A percentile compares a stretch with the other conserved stretches of the same genome.
Evolutionary conservation across 2,797 vertebrate genomes (phyloP).

Genomic region (Spinibarbus caldwelli): DNA sequence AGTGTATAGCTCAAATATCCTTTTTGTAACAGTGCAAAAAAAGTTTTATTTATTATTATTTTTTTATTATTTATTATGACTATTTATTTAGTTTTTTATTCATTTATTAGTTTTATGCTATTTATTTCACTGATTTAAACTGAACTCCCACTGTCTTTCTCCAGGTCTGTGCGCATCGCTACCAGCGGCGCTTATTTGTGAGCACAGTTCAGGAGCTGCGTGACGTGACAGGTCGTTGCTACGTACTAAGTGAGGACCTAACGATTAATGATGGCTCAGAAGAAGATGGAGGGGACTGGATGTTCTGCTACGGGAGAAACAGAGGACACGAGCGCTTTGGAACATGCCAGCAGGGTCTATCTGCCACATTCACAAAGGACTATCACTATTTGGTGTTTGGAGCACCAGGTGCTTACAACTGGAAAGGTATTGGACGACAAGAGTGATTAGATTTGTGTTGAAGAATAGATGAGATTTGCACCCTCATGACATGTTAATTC

Average conservation of each 20-base stretch:
- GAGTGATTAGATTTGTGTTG: not conserved
- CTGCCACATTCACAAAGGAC: constrained; percentile 91
- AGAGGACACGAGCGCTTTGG: constrained; percentile 92
- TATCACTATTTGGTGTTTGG: constrained; percentile 94
- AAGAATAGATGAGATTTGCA: not conserved
- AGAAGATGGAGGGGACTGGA: constrained; percentile 88
- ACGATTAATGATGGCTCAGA: constrained; percentile 62
- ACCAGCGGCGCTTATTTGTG: constrained; percentile 83
- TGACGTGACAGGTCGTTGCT: constrained; percentile 92
- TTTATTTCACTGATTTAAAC: not conserved
- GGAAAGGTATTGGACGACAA: constrained; percentile 87
- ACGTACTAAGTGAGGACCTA: constrained; percentile 88
- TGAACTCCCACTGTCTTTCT: not conserved
- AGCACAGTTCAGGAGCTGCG: constrained; percentile 80
- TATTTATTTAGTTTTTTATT: not conserved
- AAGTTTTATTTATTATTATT: no score
- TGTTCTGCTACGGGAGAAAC: constrained; percentile 85
- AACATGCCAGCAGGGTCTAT: constrained; percentile 95
- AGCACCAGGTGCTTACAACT: constrained; percentile 94
- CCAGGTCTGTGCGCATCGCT: constrained; percentile 95
- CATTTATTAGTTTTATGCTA: not conserved
- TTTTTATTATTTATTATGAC: not conserved
- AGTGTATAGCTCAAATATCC: not conserved
- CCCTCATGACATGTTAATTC: not conserved
- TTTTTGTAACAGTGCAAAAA: not conserved